phyloP scores from a whole-genome alignment of 2,888 invertebrate genomes.

The Encarsia formosa region DNA sequence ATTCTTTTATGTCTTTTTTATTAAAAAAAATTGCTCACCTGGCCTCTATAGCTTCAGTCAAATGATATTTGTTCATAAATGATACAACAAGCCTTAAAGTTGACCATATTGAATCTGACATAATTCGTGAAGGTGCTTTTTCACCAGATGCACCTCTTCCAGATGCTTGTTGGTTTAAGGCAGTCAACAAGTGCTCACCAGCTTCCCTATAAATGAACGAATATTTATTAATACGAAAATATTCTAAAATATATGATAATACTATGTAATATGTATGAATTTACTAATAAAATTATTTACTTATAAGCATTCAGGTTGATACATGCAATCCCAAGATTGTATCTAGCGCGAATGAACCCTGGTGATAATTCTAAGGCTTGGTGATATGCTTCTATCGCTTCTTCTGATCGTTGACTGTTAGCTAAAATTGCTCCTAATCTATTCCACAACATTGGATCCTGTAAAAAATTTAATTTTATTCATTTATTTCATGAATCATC shows the following conservation, averaged over 20 bases:
- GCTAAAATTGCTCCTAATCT: slow-evolving; percentile 95
- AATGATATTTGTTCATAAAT: slow-evolving; percentile 63
- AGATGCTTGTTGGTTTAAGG: slow-evolving; percentile 85
- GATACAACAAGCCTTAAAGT: slow-evolving; percentile 85
- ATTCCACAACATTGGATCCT: slow-evolving; percentile 95
- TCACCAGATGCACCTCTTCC: slow-evolving; percentile 58
- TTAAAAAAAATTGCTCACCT: slow-evolving; percentile 43
- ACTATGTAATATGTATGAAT: background rate
- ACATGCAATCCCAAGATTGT: slow-evolving; percentile 97
- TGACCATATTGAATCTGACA: slow-evolving; percentile 93
- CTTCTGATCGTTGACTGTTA: slow-evolving; percentile 90
- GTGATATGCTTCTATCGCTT: slow-evolving; percentile 95
- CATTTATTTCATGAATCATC: background rate
- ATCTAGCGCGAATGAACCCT: slow-evolving; percentile 93
- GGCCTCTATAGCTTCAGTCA: slow-evolving; percentile 56
- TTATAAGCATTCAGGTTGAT: slow-evolving; percentile 89
- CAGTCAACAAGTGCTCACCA: slow-evolving; percentile 89
- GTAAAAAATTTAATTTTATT: slow-evolving; percentile 26
- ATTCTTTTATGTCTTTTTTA: background rate
- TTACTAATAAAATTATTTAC: slow-evolving; percentile 44
- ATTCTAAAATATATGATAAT: background rate
- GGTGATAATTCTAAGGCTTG: slow-evolving; percentile 86
- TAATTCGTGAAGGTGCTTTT: slow-evolving; percentile 54
- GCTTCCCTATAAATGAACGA: slow-evolving; percentile 67
- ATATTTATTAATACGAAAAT: no score